Evolutionary conservation across 2,113 vertebrate species (phyloP).

Genomic region (Picathartes gymnocephalus): DNA sequence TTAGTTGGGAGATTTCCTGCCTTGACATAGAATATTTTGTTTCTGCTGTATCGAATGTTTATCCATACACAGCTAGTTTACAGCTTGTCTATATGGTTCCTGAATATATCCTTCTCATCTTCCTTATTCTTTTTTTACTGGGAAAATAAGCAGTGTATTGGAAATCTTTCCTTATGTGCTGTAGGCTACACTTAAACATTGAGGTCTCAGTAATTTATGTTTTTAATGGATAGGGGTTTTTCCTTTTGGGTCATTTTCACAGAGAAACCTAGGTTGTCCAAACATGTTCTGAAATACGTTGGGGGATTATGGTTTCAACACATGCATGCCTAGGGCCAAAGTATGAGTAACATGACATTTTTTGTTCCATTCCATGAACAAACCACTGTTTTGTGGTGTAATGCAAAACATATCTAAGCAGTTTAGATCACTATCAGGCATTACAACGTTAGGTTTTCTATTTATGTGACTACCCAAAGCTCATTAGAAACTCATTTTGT

Average conservation of each 20-base stretch:
- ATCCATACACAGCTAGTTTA: constrained; percentile 25
- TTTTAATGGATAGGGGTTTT: constrained; percentile 72
- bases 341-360: constrained; percentile 78
- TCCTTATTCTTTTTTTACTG: not conserved
- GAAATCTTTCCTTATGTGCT: constrained; percentile 60
- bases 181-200: constrained; percentile 67
- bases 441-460: constrained; percentile 72
- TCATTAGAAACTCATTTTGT: constrained; percentile 73
- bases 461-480: constrained; percentile 75
- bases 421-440: constrained; percentile 77
- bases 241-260: constrained; percentile 75
- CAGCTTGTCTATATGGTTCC: constrained; percentile 3
- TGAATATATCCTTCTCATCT: constrained; percentile 45
- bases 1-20: not conserved
- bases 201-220: constrained; percentile 72
- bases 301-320: constrained; percentile 77
- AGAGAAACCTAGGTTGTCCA: constrained; percentile 72
- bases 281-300: constrained; percentile 74
- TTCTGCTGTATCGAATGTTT: constrained; percentile 33
- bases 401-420: constrained; percentile 75
- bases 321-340: constrained; percentile 78
- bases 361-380: constrained; percentile 80
- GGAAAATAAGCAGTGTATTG: constrained; percentile 59
- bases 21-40: not conserved
- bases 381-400: constrained; percentile 78